These are phyloP conservation scores for Mola mola DNA, from an alignment of 2,113 vertebrate species.

Conservation along the genomic window DNA sequence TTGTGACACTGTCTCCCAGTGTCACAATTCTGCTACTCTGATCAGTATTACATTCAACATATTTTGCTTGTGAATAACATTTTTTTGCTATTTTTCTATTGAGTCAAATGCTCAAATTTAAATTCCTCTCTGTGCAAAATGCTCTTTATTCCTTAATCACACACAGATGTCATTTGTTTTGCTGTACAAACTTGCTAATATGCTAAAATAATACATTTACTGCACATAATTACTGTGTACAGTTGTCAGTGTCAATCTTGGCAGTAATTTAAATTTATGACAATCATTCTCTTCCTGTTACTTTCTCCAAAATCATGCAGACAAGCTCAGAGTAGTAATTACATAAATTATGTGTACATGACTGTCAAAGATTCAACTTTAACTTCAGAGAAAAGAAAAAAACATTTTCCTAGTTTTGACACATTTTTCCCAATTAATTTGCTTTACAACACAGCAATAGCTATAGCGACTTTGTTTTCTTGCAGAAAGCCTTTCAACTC, in stretches of 20 bases:
- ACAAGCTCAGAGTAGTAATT: neutral
- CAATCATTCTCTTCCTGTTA: neutral
- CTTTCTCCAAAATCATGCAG: neutral
- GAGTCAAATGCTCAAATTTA: too few relatives aligned
- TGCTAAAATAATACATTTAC: too few relatives aligned
- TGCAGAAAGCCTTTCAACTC: neutral
- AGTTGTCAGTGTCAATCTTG: too few relatives aligned
- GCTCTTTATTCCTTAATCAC: too few relatives aligned
- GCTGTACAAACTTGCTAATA: too few relatives aligned
- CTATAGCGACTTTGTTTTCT: neutral
- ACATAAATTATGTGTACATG: neutral
- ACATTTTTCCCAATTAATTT: neutral
- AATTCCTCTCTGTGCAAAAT: too few relatives aligned
- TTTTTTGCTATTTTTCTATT: too few relatives aligned
- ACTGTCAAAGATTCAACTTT: neutral
- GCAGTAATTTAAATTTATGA: neutral
- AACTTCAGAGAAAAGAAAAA: neutral
- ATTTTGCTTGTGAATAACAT: neutral
- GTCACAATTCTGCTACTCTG: constrained; percentile 13
- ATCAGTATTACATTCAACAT: constrained; percentile 4
- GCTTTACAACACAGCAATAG: neutral
- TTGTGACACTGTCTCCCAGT: constrained; percentile 8
- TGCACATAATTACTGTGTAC: neutral
- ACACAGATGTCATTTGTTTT: too few relatives aligned
- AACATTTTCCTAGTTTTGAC: neutral